phyloP scores from a whole-genome alignment of 2,797 vertebrate species.

The Coranthus polyacanthus region DNA sequence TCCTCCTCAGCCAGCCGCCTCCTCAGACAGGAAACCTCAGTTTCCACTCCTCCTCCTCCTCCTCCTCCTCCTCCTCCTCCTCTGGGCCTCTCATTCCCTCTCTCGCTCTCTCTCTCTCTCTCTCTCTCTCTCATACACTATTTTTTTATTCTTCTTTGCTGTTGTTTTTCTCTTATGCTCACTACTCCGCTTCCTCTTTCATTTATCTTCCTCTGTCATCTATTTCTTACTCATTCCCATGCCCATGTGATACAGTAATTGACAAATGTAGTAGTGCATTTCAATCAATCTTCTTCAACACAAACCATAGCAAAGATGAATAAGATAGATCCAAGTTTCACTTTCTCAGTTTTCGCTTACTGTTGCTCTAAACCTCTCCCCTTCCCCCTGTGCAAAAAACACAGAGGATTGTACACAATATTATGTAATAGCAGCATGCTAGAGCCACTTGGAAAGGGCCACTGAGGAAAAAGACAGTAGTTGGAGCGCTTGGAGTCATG shows the following conservation, averaged over 20 bases:
- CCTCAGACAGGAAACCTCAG: constrained; percentile 88
- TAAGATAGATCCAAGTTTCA: not conserved
- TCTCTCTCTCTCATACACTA: constrained; percentile 40
- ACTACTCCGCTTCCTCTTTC: not conserved
- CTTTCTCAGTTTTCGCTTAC: constrained; percentile 1
- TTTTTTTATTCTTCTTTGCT: constrained; percentile 42
- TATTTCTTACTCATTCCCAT: too few relatives aligned
- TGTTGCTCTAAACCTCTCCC: constrained; percentile 12
- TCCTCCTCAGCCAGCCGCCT: constrained; percentile 76
- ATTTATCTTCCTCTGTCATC: not conserved
- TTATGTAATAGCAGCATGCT: constrained; percentile 70
- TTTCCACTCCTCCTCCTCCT: constrained; percentile 81
- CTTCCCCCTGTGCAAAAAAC: constrained; percentile 21
- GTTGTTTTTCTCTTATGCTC: constrained; percentile 44
- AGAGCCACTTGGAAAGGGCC: constrained; percentile 52
- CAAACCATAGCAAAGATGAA: too few relatives aligned
- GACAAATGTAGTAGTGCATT: constrained; percentile 1
- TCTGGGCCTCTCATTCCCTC: constrained; percentile 68
- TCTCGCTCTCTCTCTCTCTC: constrained; percentile 33
- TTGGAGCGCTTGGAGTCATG: constrained; percentile 31
- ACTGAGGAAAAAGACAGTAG: constrained; percentile 49
- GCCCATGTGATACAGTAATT: not conserved
- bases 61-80: constrained; percentile 36
- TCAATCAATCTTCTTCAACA: not conserved
- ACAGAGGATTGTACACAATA: constrained; percentile 40